Evolutionary conservation across 2,888 invertebrate genomes (phyloP).

Genomic region (Apodemia duryi): DNA sequence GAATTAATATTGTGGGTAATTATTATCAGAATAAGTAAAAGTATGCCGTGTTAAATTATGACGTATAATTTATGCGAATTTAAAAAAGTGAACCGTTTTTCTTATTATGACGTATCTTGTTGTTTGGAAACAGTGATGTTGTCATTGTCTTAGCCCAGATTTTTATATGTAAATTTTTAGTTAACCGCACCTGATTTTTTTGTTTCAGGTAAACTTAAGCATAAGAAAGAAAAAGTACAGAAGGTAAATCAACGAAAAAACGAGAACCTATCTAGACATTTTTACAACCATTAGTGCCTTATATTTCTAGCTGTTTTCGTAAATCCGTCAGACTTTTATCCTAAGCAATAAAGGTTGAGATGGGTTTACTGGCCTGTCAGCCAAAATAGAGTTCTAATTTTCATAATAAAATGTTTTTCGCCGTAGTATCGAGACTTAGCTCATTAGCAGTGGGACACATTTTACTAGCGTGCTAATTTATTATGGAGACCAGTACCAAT

Average conservation of each 20-base stretch:
- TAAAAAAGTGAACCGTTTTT: no score
- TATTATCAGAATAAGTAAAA: no score
- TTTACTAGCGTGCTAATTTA: not conserved
- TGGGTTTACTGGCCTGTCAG: not conserved
- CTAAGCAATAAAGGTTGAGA: not conserved
- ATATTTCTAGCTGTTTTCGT: slow-evolving; percentile 7
- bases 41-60: no score
- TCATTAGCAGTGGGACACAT: not conserved
- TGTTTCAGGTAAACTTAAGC: slow-evolving; percentile 23
- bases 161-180: not conserved
- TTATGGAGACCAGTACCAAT: not conserved
- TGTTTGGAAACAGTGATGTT: no score
- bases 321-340: slow-evolving; percentile 11
- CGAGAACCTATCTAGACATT: not conserved
- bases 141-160: not conserved
- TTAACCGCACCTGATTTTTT: slow-evolving; percentile 16
- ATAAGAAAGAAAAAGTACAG: slow-evolving; percentile 18
- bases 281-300: not conserved
- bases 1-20: no score
- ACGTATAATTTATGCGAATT: no score
- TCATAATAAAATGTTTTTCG: slow-evolving; percentile 1
- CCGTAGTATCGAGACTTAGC: not conserved
- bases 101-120: no score
- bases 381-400: slow-evolving; percentile 11
- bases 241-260: slow-evolving; percentile 13